These are phyloP conservation scores for Porites lobata DNA, from an alignment of 92 coral and sea anemone species.

Conservation along the genomic window DNA sequence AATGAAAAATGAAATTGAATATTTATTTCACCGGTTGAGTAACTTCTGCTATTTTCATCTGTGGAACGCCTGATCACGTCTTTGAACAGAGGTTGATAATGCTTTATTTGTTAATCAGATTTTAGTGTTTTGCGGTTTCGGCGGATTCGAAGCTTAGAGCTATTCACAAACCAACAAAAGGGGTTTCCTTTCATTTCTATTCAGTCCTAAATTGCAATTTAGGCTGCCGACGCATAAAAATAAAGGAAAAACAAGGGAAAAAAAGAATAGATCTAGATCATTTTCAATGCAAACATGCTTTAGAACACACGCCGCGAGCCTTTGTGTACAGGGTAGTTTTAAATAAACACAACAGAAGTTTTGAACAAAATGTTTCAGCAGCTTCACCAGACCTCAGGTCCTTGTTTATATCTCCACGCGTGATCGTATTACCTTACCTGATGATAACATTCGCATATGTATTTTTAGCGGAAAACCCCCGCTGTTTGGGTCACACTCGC, in stretches of 20 bases:
- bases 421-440: neutral
- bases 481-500: too few relatives aligned
- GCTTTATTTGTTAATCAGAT: conserved; percentile 14
- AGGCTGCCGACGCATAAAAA: neutral
- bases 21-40: conserved; percentile 12
- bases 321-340: conserved; percentile 18
- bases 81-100: conserved; percentile 18
- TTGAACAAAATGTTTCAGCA: too few relatives aligned
- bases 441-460: too few relatives aligned
- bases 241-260: neutral
- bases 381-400: too few relatives aligned
- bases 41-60: neutral
- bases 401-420: neutral
- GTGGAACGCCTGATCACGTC: neutral
- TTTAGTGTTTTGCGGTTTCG: conserved; percentile 31
- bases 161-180: neutral
- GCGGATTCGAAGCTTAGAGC: neutral
- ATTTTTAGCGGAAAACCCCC: too few relatives aligned
- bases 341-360: conserved; percentile 8
- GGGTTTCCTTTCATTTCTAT: conserved; percentile 11
- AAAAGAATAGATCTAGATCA: neutral
- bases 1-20: neutral
- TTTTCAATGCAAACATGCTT: conserved; percentile 41
- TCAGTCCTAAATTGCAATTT: neutral
- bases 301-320: conserved; percentile 21